Conservation (phyloP, 2,888 invertebrate species). For the Fabriciana adippe region DNA sequence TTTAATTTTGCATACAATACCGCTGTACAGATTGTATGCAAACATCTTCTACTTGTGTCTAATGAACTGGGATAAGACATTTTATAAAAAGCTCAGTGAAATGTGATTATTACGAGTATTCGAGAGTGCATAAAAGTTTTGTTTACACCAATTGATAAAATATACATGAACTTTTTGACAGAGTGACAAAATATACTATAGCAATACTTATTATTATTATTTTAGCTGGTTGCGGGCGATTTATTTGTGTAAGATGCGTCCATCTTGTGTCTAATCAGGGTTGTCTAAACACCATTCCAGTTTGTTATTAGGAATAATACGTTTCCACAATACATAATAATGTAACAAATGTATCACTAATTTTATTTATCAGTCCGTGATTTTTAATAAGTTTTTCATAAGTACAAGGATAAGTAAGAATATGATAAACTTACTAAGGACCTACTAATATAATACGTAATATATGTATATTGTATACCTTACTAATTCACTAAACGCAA, state of each 20-base stretch:
- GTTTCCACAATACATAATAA: too few relatives aligned
- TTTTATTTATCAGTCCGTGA: too few relatives aligned
- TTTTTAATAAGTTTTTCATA: too few relatives aligned
- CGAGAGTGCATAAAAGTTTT: too few relatives aligned
- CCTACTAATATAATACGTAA: too few relatives aligned
- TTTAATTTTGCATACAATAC: slow-evolving; percentile 34
- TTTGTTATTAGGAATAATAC: too few relatives aligned
- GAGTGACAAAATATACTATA: slow-evolving; percentile 48
- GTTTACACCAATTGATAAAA: too few relatives aligned
- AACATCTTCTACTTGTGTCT: slow-evolving; percentile 16
- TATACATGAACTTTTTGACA: background rate
- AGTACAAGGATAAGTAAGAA: too few relatives aligned
- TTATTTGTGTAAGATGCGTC: slow-evolving; percentile 47
- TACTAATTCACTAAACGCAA: too few relatives aligned
- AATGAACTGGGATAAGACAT: background rate
- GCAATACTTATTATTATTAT: slow-evolving; percentile 61
- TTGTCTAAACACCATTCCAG: slow-evolving; percentile 1
- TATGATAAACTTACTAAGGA: too few relatives aligned
- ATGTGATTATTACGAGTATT: slow-evolving; percentile 19
- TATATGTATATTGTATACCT: too few relatives aligned
- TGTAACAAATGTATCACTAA: too few relatives aligned
- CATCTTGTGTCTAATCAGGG: slow-evolving; percentile 36
- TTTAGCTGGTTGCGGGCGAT: slow-evolving; percentile 48
- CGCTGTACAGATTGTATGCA: slow-evolving; percentile 27
- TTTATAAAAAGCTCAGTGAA: slow-evolving; percentile 3